A percentile compares a stretch with the other conserved stretches of the same genome.
phyloP scores from a whole-genome alignment of 2,797 vertebrate species.

The Danio albolineatus region DNA sequence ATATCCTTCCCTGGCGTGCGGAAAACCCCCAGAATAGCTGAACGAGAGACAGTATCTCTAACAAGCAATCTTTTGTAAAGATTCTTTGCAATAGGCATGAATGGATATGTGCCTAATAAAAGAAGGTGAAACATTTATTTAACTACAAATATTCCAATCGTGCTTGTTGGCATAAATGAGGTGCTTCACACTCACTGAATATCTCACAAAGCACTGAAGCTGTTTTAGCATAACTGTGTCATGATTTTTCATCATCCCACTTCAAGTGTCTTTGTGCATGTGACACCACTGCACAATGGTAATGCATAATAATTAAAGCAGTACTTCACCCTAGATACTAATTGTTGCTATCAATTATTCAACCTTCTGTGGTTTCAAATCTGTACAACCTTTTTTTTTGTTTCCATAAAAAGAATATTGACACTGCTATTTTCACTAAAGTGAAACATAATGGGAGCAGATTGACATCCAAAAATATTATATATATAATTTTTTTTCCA shows the following conservation, averaged over 20 bases:
- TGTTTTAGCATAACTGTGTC: neutral
- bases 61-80: neutral
- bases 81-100: neutral
- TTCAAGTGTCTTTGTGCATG: constrained; percentile 8
- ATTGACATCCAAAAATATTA: neutral
- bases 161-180: neutral
- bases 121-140: constrained; percentile 20
- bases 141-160: neutral
- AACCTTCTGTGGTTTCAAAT: neutral
- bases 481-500: neutral
- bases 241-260: constrained; percentile 12
- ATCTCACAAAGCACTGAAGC: neutral
- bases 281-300: constrained; percentile 9
- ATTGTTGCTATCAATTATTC: neutral
- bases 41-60: neutral
- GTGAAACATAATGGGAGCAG: neutral
- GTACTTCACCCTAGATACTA: neutral
- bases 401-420: neutral
- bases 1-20: constrained; percentile 4
- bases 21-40: constrained; percentile 11
- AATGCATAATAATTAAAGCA: constrained; percentile 5
- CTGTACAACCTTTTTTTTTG: neutral
- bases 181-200: neutral
- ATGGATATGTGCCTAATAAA: neutral
- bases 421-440: neutral